Percentiles rank a stretch among this genome's conserved stretches.
These are phyloP conservation scores for Oreochromis tanganicae DNA, from an alignment of 2,113 vertebrate species.

Conservation along the genomic window DNA sequence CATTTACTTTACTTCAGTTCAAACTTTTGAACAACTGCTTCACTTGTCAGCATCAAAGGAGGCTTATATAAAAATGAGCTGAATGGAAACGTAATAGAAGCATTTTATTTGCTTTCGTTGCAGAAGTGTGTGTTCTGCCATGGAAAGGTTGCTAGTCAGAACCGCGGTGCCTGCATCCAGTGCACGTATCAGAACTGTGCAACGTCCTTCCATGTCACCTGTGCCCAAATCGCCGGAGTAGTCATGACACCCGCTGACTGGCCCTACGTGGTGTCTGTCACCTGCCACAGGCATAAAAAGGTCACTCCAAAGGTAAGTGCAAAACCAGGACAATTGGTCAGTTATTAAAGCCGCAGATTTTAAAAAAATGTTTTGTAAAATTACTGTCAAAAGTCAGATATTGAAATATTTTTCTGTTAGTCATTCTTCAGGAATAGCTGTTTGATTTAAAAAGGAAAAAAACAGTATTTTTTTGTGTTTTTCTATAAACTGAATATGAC, in stretches of 20 bases:
- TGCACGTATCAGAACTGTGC: slow-evolving; percentile 89
- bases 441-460: not conserved
- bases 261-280: slow-evolving; percentile 93
- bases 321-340: no score
- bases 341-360: not conserved
- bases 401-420: not conserved
- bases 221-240: slow-evolving; percentile 86
- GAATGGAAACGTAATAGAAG: not conserved
- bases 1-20: not conserved
- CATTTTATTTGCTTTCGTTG: not conserved
- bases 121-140: slow-evolving; percentile 94
- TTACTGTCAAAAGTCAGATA: not conserved
- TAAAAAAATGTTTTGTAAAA: not conserved
- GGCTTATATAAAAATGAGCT: not conserved
- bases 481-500: not conserved
- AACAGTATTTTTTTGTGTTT: not conserved
- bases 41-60: not conserved
- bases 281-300: slow-evolving; percentile 86
- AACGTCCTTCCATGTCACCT: slow-evolving; percentile 96
- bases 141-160: slow-evolving; percentile 70
- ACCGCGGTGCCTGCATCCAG: slow-evolving; percentile 88
- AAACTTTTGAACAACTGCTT: not conserved
- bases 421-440: not conserved
- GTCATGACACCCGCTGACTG: slow-evolving; percentile 91
- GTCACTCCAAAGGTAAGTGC: slow-evolving; percentile 64